Percentiles rank a stretch among this genome's conserved stretches.
Conservation (phyloP, 2,797 vertebrate genomes). For the Lemur catta region DNA sequence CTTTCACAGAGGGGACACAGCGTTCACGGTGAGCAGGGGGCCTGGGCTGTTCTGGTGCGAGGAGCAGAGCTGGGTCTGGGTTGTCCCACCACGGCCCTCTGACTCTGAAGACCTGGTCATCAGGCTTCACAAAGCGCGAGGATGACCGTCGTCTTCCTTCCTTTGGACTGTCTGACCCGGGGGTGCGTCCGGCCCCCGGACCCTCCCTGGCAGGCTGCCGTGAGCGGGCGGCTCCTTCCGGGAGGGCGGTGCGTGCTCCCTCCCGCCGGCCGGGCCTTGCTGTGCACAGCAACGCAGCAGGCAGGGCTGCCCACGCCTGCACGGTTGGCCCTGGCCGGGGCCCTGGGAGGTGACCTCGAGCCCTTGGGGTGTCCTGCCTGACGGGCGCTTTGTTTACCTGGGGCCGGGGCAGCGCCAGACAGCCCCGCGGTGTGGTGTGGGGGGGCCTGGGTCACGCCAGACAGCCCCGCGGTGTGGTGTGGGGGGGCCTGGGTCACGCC, state of each 20-base stretch:
- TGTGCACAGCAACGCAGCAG: background rate
- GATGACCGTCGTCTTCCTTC: no score
- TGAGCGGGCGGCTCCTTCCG: background rate
- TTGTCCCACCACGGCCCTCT: background rate
- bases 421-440: no score
- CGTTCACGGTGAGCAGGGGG: accelerated
- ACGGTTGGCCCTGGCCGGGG: background rate
- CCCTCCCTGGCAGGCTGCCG: no score
- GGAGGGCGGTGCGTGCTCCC: background rate
- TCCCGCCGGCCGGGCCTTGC: background rate
- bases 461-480: no score
- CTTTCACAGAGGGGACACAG: background rate
- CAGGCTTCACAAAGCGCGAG: background rate
- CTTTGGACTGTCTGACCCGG: background rate
- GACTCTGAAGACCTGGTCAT: background rate
- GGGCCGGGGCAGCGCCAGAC: no score
- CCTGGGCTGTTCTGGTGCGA: accelerated
- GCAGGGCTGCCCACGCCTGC: background rate
- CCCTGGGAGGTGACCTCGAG: background rate
- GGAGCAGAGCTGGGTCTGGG: background rate
- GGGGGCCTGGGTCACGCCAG: no score
- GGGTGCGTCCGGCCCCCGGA: no score
- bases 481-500: no score
- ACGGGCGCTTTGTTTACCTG: background rate
- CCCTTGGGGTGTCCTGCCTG: background rate